Base-by-base conservation (phyloP, 2,797 vertebrate species). In the Pipistrellus nathusii region DNA sequence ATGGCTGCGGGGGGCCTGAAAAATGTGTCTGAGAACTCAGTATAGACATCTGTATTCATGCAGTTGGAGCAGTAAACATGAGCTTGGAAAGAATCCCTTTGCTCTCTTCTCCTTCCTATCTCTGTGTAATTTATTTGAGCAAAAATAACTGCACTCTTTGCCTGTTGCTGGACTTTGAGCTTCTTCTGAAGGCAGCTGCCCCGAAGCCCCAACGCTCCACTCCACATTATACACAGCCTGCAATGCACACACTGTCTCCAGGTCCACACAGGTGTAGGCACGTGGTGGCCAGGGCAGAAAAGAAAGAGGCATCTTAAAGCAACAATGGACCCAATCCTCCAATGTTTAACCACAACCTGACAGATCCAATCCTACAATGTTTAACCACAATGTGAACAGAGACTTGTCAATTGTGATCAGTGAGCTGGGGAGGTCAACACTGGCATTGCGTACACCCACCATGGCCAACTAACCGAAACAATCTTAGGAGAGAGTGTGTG, bases 41-140 rank as follows among this genome's bases (percentile, higher is more conserved):
- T 27, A 2, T 57, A 77, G 91, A 80, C 73, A 64, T 95, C 83
- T 84, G 75, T n/a, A 51, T 95, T 64, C 96, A 0, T 0, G 35
- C 66, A 35, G 97, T 68, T 88, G 94, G 73, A 89, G 91, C 27
- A 91, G 94, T 94, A 93, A 95, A 97, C 96, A 93, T 20, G 23
- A 32, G 94, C 88, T 85, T 68, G 85, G 88, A 78, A 82, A 66
- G 64, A 66, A 85, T 27, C 92, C 92, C 95, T 95, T 75, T 75
- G 88, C 94, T 95, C 86, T 35, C 18, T 55, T 6, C 73, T 71
- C 84, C 95, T 72, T 78, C 96, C 80, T 41, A 35, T 89, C 27
- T 85, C 85, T 95, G 95, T 83, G 91, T 78, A 10, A 93, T 96
- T 90, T 96, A 94, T 85, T 86, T 96, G 32, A 89, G 88, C 41